These are phyloP conservation scores for Poecilobothrus nobilitatus DNA, from an alignment of 2,888 invertebrate genomes.

Conservation along the genomic window DNA sequence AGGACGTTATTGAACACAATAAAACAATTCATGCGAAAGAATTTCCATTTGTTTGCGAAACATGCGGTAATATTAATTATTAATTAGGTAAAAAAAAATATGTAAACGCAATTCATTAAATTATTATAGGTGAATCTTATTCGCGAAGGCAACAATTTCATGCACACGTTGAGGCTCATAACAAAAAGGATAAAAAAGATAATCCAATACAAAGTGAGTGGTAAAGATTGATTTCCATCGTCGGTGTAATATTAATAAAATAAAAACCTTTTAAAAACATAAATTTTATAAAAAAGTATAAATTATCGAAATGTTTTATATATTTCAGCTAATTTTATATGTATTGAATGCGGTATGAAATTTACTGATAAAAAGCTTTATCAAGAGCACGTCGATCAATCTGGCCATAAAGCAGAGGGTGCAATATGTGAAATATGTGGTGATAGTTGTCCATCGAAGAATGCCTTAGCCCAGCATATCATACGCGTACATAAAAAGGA, in stretches of 20 bases:
- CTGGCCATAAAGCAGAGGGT: slow-evolving; percentile 42
- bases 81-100: too few relatives aligned
- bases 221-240: background rate
- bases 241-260: background rate
- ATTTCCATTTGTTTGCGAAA: slow-evolving; percentile 43
- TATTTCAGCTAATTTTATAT: slow-evolving; percentile 34
- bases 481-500: slow-evolving; percentile 42
- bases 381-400: slow-evolving; percentile 40
- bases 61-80: slow-evolving; percentile 28
- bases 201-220: slow-evolving; percentile 7
- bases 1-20: slow-evolving; percentile 43
- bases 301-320: background rate
- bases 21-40: slow-evolving; percentile 41
- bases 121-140: slow-evolving; percentile 35
- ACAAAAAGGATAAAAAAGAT: slow-evolving; percentile 35
- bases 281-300: background rate
- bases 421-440: slow-evolving; percentile 44
- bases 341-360: slow-evolving; percentile 40
- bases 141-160: slow-evolving; percentile 43
- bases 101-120: background rate
- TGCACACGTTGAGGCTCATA: slow-evolving; percentile 43
- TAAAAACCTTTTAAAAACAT: background rate
- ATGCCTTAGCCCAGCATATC: slow-evolving; percentile 42
- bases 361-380: slow-evolving; percentile 41
- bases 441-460: slow-evolving; percentile 40